These are phyloP conservation scores for Timandra comae DNA, from an alignment of 2,888 invertebrate genomes.

Conservation along the genomic window DNA sequence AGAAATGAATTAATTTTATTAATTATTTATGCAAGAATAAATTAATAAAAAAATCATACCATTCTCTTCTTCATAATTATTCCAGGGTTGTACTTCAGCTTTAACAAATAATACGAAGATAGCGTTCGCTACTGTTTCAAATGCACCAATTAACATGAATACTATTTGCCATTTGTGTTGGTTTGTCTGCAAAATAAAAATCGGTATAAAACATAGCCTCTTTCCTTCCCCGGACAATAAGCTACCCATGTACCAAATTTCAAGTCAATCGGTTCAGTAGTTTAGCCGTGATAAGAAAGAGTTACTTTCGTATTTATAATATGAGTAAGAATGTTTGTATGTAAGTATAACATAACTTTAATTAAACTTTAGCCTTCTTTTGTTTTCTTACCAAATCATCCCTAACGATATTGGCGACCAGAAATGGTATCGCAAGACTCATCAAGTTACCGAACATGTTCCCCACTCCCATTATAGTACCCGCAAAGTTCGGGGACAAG, in stretches of 20 bases:
- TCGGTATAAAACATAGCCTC: no score
- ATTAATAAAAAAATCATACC: constrained; percentile 9
- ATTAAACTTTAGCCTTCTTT: no score
- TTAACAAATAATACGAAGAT: constrained; percentile 81
- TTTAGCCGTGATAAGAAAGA: no score
- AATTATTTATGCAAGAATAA: no score
- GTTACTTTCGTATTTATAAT: no score
- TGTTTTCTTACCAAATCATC: constrained; percentile 60
- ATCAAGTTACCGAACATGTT: constrained; percentile 83
- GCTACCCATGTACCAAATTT: no score
- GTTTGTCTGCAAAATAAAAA: constrained; percentile 45
- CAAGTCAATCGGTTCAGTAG: no score
- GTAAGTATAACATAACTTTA: no score
- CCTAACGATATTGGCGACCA: constrained; percentile 80
- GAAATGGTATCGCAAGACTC: constrained; percentile 82
- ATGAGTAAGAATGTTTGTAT: no score
- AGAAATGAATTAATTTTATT: no score
- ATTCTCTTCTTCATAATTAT: constrained; percentile 61
- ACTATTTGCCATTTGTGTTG: constrained; percentile 79
- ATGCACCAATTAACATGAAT: constrained; percentile 79
- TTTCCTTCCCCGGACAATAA: no score
- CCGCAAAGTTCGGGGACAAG: constrained; percentile 86
- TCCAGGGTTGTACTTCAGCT: constrained; percentile 83
- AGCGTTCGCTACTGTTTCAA: constrained; percentile 79
- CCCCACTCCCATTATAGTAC: constrained; percentile 86